A percentile compares a stretch with the other conserved stretches of the same genome.
Evolutionary conservation across 2,113 vertebrate genomes (phyloP).

Genomic region (Columba livia): DNA sequence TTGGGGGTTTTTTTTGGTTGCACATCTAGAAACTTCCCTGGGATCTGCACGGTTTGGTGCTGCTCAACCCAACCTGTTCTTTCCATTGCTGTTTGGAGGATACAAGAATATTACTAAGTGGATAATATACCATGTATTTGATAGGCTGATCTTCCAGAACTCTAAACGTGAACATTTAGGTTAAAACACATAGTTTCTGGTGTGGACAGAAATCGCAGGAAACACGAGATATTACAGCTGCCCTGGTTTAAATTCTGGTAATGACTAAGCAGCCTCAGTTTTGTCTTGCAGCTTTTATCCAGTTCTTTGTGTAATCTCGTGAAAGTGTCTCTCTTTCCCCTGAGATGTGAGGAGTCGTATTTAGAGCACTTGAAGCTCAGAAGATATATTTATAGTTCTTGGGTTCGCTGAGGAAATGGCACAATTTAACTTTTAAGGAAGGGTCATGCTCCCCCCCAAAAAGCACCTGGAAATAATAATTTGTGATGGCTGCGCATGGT

Average conservation of each 20-base stretch:
- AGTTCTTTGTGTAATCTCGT: not conserved
- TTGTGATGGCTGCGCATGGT: not conserved
- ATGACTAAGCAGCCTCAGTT: not conserved
- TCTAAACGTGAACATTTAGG: accelerated
- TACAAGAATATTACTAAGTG: accelerated
- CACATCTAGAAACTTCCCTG: not conserved
- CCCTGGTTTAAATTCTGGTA: not conserved
- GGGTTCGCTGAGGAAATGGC: not conserved
- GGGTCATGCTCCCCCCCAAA: not conserved
- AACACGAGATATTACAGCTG: not conserved
- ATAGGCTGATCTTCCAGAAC: not conserved
- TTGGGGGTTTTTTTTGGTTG: not conserved
- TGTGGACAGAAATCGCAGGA: not conserved
- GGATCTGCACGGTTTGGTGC: not conserved
- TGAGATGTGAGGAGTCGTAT: not conserved
- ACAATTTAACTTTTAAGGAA: not conserved
- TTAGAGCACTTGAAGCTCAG: not conserved
- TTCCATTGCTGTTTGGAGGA: not conserved
- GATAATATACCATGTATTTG: no score
- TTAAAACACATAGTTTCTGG: not conserved
- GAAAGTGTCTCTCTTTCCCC: not conserved
- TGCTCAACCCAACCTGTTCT: not conserved
- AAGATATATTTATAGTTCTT: not conserved
- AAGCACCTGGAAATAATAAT: not conserved
- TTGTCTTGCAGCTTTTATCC: not conserved